phyloP scores from a whole-genome alignment of 2,113 vertebrate species.

The Crotalus helleri region DNA sequence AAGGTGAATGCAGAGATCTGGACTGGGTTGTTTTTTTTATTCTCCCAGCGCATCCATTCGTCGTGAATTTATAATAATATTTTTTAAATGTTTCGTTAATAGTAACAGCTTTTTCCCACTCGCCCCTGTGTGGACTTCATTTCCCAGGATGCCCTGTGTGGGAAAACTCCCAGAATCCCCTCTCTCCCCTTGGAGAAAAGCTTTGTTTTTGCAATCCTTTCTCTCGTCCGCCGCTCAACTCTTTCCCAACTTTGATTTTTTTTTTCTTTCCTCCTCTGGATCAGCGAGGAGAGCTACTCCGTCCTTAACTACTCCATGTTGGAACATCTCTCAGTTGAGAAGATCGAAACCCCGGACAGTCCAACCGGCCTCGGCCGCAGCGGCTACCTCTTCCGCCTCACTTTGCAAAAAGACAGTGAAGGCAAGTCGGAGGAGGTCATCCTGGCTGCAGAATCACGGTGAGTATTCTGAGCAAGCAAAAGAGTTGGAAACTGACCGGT shows the following conservation, averaged over 20 bases:
- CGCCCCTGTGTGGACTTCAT: not conserved
- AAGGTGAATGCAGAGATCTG: constrained; percentile 68
- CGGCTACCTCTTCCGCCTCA: constrained; percentile 73
- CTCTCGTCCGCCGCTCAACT: not conserved
- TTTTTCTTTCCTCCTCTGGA: not conserved
- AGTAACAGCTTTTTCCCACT: not conserved
- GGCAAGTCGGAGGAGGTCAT: constrained; percentile 74
- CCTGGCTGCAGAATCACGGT: constrained; percentile 82
- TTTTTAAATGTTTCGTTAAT: too few species aligned
- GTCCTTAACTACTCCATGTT: constrained; percentile 87
- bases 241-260: not conserved
- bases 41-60: not conserved
- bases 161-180: not conserved
- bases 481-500: not conserved
- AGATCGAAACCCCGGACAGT: constrained; percentile 63
- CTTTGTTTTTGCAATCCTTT: not conserved
- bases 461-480: constrained; percentile 38
- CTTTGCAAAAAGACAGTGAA: constrained; percentile 84
- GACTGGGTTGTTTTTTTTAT: not conserved
- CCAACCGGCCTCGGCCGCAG: constrained; percentile 10
- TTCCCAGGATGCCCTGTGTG: not conserved
- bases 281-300: constrained; percentile 84
- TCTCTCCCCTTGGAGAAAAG: not conserved
- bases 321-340: constrained; percentile 78
- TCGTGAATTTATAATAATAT: not conserved